Percentiles rank a stretch among this genome's conserved stretches.
phyloP scores from a whole-genome alignment of 1,140 invertebrate species.

The Drosophila persimilis region DNA sequence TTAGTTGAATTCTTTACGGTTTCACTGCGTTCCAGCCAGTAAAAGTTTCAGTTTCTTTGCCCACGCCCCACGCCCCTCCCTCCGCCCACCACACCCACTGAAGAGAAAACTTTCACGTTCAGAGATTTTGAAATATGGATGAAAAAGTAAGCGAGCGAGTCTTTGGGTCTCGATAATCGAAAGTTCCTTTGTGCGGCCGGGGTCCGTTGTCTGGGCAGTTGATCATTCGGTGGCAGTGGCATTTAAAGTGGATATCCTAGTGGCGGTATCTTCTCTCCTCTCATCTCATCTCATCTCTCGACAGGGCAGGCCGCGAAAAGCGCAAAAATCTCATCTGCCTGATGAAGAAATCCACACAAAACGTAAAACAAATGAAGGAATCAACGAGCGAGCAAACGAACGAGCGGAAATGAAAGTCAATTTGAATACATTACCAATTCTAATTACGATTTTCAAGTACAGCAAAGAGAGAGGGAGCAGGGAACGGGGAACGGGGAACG shows the following conservation, averaged over 20 bases:
- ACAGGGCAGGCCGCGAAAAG: slow-evolving; percentile 32
- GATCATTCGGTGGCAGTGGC: slow-evolving; percentile 44
- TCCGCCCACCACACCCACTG: neutral
- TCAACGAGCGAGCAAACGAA: slow-evolving; percentile 18
- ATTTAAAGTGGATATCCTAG: slow-evolving; percentile 10
- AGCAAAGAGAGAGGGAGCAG: slow-evolving; percentile 40
- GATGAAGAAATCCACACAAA: slow-evolving; percentile 45
- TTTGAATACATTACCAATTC: slow-evolving; percentile 83
- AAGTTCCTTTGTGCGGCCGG: slow-evolving; percentile 27
- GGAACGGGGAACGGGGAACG: neutral
- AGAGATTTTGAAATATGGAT: slow-evolving; percentile 71
- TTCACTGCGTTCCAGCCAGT: slow-evolving; percentile 39
- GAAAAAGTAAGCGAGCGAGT: slow-evolving; percentile 32
- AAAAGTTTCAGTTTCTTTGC: slow-evolving; percentile 74
- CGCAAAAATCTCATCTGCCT: slow-evolving; percentile 39
- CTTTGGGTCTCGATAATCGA: slow-evolving; percentile 43
- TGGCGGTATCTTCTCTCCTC: slow-evolving; percentile 15
- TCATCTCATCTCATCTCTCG: slow-evolving; percentile 32
- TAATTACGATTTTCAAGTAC: slow-evolving; percentile 82
- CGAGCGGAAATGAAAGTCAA: slow-evolving; percentile 81
- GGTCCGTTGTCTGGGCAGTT: slow-evolving; percentile 18
- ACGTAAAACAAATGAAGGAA: slow-evolving; percentile 47
- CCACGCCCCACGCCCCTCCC: slow-evolving; percentile 1
- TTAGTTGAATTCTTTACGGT: slow-evolving; percentile 82
- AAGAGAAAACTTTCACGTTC: slow-evolving; percentile 46